Base-by-base conservation (phyloP, 2,797 vertebrate species). In the Typhlichthys eigenmanni region DNA sequence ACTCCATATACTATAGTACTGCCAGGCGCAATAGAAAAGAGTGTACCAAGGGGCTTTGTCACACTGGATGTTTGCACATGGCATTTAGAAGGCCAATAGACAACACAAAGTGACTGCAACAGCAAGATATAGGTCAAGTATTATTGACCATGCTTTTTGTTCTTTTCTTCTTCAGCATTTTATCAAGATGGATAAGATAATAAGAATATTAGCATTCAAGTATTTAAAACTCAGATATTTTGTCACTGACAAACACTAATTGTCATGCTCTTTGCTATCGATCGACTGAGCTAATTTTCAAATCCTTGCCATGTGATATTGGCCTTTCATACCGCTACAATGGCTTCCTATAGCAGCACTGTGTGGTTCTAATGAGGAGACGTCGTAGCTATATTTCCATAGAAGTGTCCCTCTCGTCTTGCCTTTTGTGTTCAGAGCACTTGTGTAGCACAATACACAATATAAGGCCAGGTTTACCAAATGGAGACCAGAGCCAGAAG, bases 41-140 rank as follows among this genome's bases (percentile, higher is more conserved):
- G 74, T 65, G 68, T 65, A 60, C 55, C 29, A 68, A 34, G 50
- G 62, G 19, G 57, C 61, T 71, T 73, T 79, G 62, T 80, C 52
- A 43, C 17, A 50, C 34, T 12, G 19, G 19, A 19, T 19, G 19
- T 2, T 19, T 19, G 19, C 19, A 19, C 19, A 51, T 13, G 16
- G 14, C 72, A 58, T 54, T 67, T 47, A 57, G 47, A 62, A 46
- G 62, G 62, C 51, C 58, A 17, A 61, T 19, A 29, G 65, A 49
- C 74, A 52, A 62, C 54, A 14, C 13, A 60, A 52, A 55, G n/a
- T 2, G 9, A 11, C 47, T 62, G 45, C 45, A 52, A 32, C 7
- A 52, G 34, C 51, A 38, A 19, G 13, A 68, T 51, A n/a, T 57
- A 47, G 55, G 53, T 62, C 13, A 9, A 32, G 56, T 7, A 17